A percentile compares a stretch with the other conserved stretches of the same genome.
These are phyloP conservation scores for Drosophila teissieri DNA, from an alignment of 1,140 invertebrate genomes.

Conservation along the genomic window DNA sequence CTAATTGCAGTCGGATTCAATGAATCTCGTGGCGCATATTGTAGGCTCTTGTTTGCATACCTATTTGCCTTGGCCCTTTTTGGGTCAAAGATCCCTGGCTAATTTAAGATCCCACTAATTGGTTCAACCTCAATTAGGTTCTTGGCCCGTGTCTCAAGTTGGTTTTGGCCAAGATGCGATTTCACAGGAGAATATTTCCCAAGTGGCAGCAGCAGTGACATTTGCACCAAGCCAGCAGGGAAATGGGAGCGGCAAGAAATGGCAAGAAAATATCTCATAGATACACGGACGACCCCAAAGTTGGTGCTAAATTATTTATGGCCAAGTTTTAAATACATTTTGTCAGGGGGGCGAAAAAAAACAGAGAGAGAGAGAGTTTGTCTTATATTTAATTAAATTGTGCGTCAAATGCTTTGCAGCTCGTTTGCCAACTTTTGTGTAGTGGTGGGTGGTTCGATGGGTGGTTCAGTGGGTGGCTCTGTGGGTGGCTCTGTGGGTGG, in stretches of 20 bases:
- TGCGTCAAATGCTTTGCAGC: conserved; percentile 78
- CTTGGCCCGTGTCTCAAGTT: conserved; percentile 27
- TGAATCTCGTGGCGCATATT: no score
- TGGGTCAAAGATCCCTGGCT: conserved; percentile 1
- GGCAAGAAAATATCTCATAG: conserved; percentile 23
- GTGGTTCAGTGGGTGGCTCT: not conserved
- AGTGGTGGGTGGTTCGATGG: conserved; percentile 5
- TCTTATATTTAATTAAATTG: conserved; percentile 80
- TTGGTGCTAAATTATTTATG: conserved; percentile 58
- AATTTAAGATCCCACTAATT: conserved; percentile 16
- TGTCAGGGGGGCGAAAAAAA: not conserved
- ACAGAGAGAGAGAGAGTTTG: conserved; percentile 14
- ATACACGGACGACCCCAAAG: conserved; percentile 12
- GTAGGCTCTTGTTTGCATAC: not conserved
- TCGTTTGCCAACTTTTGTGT: conserved; percentile 52
- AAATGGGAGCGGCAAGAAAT: not conserved
- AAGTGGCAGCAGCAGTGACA: conserved; percentile 10
- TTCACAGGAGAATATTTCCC: not conserved
- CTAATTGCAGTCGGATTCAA: not conserved
- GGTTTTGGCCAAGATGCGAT: conserved; percentile 11
- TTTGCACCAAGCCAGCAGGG: conserved; percentile 15
- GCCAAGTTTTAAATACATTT: conserved; percentile 57
- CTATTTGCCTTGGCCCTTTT: not conserved
- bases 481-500: conserved; percentile 1
- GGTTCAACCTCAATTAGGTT: conserved; percentile 37